phyloP scores from a whole-genome alignment of 2,888 invertebrate genomes.

The Hedya salicella region DNA sequence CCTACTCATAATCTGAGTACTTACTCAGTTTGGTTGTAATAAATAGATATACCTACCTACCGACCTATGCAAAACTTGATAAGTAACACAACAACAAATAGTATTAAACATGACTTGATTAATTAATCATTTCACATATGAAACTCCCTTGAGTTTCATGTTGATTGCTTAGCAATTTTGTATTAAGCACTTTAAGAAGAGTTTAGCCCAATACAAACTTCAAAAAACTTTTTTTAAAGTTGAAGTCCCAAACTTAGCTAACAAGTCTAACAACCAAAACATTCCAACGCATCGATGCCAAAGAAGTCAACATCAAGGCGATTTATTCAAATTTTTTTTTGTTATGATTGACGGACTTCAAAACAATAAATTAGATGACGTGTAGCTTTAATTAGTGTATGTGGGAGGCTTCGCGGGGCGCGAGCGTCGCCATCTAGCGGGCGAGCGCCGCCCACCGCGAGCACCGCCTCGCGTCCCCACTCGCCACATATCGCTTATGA shows the following conservation, averaged over 20 bases:
- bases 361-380: conserved; percentile 77
- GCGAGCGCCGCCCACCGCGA: conserved; percentile 73
- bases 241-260: conserved; percentile 6
- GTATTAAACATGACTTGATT: background rate
- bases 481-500: conserved; percentile 82
- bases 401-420: conserved; percentile 82
- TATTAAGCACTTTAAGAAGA: background rate
- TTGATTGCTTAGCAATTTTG: background rate
- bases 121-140: background rate
- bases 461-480: conserved; percentile 59
- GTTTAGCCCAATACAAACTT: background rate
- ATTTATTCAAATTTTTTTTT: conserved; percentile 39
- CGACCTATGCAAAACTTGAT: too few species aligned
- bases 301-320: conserved; percentile 24
- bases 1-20: too few species aligned
- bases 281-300: conserved; percentile 26
- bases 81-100: too few species aligned
- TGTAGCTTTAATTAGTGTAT: conserved; percentile 78
- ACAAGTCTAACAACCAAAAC: background rate
- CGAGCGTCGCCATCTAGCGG: conserved; percentile 80
- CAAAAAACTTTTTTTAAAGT: conserved; percentile 19
- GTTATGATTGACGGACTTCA: conserved; percentile 53
- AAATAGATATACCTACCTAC: too few species aligned
- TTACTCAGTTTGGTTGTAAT: too few species aligned
- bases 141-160: background rate